Evolutionary conservation across 2,797 vertebrate genomes (phyloP).

Genomic region (Tympanoctomys barrerae): DNA sequence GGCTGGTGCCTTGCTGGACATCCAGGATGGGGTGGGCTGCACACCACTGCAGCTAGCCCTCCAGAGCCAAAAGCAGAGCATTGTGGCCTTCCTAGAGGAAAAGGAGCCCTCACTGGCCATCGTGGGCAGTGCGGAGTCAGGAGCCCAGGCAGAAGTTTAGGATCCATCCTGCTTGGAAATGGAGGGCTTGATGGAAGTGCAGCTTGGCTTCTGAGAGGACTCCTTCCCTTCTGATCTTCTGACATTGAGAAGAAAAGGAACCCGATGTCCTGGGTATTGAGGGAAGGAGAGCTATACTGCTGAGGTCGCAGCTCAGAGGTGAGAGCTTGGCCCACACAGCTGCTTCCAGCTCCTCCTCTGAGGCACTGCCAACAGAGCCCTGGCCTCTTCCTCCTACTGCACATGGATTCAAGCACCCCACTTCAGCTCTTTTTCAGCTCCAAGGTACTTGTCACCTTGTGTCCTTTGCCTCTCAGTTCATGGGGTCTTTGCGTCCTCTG

Average conservation of each 20-base stretch:
- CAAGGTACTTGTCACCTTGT: not conserved
- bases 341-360: not conserved
- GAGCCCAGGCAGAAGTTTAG: not conserved
- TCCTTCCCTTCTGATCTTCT: not conserved
- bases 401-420: not conserved
- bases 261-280: not conserved
- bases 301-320: not conserved
- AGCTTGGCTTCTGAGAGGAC: not conserved
- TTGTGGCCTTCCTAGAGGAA: slow-evolving; percentile 87
- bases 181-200: not conserved
- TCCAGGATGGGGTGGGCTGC: slow-evolving; percentile 87
- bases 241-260: not conserved
- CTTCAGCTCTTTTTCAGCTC: not conserved
- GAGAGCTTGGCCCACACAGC: not conserved
- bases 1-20: slow-evolving; percentile 87
- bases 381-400: not conserved
- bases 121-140: not conserved
- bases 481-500: not conserved
- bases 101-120: not conserved
- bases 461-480: not conserved
- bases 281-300: not conserved
- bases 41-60: slow-evolving; percentile 90
- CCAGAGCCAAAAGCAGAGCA: slow-evolving; percentile 86
- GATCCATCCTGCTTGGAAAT: not conserved
- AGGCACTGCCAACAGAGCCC: not conserved